Evolutionary conservation across 1,140 invertebrate species (phyloP), one percentile per base, ranked within the genome.

Genomic region (Bombus affinis): DNA sequence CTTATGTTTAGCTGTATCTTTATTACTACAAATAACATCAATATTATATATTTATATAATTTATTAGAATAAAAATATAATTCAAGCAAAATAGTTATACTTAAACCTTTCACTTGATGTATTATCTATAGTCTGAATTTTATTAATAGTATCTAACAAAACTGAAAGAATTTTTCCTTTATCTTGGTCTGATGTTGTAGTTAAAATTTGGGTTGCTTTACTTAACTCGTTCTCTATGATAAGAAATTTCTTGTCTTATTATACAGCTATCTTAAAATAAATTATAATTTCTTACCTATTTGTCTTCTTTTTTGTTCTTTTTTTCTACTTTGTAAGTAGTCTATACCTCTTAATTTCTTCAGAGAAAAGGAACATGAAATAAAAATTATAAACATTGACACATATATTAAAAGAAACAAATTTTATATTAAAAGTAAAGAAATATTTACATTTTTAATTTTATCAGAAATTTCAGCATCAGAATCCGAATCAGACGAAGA

Each of bases 201-300:
- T 97, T 62, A 98, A 97, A 83, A 96, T 94, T 93, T 96, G 96
- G 1, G 97, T 97, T 53, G 97, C 97, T 87, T 95, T 92, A 12
- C 93, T 85, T n/a, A 96, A 86, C 87, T 95, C 81, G 53, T 93
- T 82, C 78, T 95, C 95, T 95, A 70, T 13, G 92, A 91, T 88
- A 65, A 85, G 72, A 71, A 62, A 83, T 80, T 81, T 42, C 1
- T 53, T 42, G 22, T 62, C 53, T 44, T 37, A 53, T 62, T 66
- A 35, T 10, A 25, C 12, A 28, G 8, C 90, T 78, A 85, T 66
- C 9, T 62, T 8, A 44, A 18, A 59, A 35, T 39, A 75, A 66
- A 78, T 65, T n/a, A 42, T 15, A 66, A 35, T 39, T 22, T 35
- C 15, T 73, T 74, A 88, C 71, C 32, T 57, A 81, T 57, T 25